Evolutionary conservation across 2,113 vertebrate genomes (phyloP).

Genomic region (Platysternon megacephalum): DNA sequence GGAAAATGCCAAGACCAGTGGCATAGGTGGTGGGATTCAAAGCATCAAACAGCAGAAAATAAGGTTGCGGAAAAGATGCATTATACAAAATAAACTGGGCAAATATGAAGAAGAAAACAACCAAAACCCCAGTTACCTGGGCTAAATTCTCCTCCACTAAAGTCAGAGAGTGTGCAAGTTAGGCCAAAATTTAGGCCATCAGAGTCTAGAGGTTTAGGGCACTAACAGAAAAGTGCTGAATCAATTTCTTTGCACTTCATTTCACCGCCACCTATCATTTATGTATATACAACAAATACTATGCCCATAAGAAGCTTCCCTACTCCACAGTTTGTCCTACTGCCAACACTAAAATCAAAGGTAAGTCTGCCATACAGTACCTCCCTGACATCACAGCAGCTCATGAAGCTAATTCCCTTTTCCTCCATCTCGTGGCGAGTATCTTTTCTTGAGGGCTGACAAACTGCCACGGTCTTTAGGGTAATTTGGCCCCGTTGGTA

Average conservation of each 20-base stretch:
- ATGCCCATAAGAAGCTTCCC: slow-evolving; percentile 60
- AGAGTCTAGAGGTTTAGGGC: background rate
- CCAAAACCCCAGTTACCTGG: slow-evolving; percentile 11
- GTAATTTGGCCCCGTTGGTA: slow-evolving; percentile 13
- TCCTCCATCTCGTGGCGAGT: background rate
- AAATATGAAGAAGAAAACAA: slow-evolving; percentile 12
- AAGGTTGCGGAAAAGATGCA: slow-evolving; percentile 53
- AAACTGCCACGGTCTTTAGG: background rate
- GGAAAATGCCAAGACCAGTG: slow-evolving; percentile 64
- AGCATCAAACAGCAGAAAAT: slow-evolving; percentile 60
- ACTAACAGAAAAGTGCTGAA: background rate
- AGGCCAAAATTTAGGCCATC: slow-evolving; percentile 22
- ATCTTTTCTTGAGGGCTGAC: background rate
- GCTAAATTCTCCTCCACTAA: background rate
- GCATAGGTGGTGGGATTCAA: slow-evolving; percentile 54
- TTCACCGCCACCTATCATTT: slow-evolving; percentile 25
- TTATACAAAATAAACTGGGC: slow-evolving; percentile 51
- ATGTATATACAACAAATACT: slow-evolving; percentile 4
- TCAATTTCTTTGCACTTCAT: background rate
- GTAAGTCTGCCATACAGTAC: background rate
- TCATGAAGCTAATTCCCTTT: slow-evolving; percentile 11
- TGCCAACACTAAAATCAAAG: slow-evolving; percentile 30
- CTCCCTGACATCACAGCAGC: slow-evolving; percentile 3
- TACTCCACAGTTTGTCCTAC: background rate
- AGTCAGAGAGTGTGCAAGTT: slow-evolving; percentile 21